Evolutionary conservation across 2,113 vertebrate species (phyloP), one percentile per base, ranked within the genome.

Genomic region (Phrynosoma blainvillii): DNA sequence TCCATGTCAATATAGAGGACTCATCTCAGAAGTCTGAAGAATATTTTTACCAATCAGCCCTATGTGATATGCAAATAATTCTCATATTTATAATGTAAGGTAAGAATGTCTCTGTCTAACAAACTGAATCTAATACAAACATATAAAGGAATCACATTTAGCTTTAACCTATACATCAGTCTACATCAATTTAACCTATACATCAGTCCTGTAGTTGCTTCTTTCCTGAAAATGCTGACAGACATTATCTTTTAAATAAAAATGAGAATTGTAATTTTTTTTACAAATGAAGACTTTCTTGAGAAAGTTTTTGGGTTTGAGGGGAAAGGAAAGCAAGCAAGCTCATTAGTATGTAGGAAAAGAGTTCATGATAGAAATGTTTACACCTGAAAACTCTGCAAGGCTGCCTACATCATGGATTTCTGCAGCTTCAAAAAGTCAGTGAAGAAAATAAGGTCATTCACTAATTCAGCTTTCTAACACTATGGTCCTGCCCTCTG

Each of bases 221-320:
- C 90, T 87, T 88, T 90, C 90, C 87, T 94, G 92, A 91, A 91
- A 86, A 89, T 86, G 0, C 82, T 93, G 92, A 88, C 89, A 90
- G 88, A 40, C 93, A 92, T 95, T 92, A 93, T 91, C 91, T 90
- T 75, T 75, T 27, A 83, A 88, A 91, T 85, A 93, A 56, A 80
- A 90, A 93, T 92, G 94, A 94, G 95, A 90, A 92, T 90, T 92
- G 90, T 42, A 92, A 94, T 92, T 95, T 93, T 92, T 92, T 93
- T 92, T 92, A 93, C 89, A 94, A 93, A 88, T 90, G 80, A 93
- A 89, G 91, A 88, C 87, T 88, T 91, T 92, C 93, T 90, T 86
- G 8, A 89, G 77, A 89, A 83, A 84, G 82, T 88, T 79, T 30
- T 90, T 88, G 88, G 68, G 36, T 75, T 83, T 89, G 73, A 89